Conservation (phyloP, 2,888 invertebrate species). For the Nezara viridula region DNA sequence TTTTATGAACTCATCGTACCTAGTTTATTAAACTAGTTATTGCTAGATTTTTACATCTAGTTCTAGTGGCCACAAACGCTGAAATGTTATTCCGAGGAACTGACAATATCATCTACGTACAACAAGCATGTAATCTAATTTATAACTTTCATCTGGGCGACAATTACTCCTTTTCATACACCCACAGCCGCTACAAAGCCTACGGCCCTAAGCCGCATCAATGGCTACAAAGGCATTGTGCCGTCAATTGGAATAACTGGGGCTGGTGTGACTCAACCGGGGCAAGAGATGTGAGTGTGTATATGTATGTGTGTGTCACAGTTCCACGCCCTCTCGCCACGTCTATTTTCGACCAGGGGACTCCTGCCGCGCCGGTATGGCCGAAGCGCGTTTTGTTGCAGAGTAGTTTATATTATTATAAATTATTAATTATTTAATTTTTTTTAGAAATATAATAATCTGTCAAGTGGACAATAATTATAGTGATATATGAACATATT, state of each 20-base stretch:
- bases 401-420: too few relatives aligned
- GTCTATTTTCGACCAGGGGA: background rate
- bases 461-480: too few relatives aligned
- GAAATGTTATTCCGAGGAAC: background rate
- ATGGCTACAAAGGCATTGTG: background rate
- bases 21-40: too few relatives aligned
- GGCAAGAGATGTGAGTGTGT: background rate
- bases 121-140: background rate
- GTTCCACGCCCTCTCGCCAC: background rate
- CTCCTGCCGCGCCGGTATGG: background rate
- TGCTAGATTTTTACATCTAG: too few relatives aligned
- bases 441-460: too few relatives aligned
- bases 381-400: background rate
- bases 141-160: background rate
- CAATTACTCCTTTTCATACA: slow-evolving; percentile 1
- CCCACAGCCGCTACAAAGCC: slow-evolving; percentile 5
- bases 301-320: slow-evolving; percentile 16
- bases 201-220: slow-evolving; percentile 9
- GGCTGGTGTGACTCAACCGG: background rate
- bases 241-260: slow-evolving; percentile 16
- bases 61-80: too few relatives aligned
- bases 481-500: too few relatives aligned
- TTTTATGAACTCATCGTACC: too few relatives aligned
- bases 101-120: background rate
- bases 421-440: too few relatives aligned